Percentiles rank a stretch among this genome's conserved stretches.
phyloP scores from a whole-genome alignment of 1,140 invertebrate species.

The Amphibalanus amphitrite region DNA sequence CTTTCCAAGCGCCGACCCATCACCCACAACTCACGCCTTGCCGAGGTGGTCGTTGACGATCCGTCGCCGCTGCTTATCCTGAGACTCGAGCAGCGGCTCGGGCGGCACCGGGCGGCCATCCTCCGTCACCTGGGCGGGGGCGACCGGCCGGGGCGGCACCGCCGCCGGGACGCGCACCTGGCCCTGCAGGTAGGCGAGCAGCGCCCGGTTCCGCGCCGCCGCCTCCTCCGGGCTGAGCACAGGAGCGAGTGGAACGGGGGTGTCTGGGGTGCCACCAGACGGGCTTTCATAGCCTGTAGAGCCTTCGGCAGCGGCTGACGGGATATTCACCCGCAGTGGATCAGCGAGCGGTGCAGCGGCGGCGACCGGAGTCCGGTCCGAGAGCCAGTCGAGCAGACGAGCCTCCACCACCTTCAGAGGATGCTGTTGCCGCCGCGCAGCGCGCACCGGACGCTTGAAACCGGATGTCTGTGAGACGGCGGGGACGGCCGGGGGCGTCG shows the following conservation, averaged over 20 bases:
- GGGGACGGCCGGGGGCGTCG: no score
- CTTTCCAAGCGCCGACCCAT: no score
- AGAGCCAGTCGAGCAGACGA: not conserved
- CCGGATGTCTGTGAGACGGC: not conserved
- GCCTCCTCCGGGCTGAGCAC: not conserved
- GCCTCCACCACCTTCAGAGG: not conserved
- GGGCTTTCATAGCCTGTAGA: not conserved
- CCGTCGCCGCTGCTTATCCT: not conserved
- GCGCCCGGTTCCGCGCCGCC: not conserved
- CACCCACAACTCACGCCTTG: not conserved
- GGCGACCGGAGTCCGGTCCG: not conserved
- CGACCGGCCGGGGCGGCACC: no score
- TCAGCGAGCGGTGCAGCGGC: no score
- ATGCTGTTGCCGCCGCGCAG: not conserved
- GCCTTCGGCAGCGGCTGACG: no score
- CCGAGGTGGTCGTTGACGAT: not conserved
- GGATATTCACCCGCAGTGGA: not conserved
- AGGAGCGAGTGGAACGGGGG: no score
- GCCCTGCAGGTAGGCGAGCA: not conserved
- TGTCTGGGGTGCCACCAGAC: not conserved
- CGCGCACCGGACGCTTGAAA: not conserved
- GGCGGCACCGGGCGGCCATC: no score
- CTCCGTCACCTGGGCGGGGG: not conserved
- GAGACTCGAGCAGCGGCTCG: not conserved
- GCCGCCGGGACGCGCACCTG: not conserved